These are phyloP conservation scores for Phylloscopus trochiloides DNA, from an alignment of 2,113 vertebrate species.

Conservation along the genomic window DNA sequence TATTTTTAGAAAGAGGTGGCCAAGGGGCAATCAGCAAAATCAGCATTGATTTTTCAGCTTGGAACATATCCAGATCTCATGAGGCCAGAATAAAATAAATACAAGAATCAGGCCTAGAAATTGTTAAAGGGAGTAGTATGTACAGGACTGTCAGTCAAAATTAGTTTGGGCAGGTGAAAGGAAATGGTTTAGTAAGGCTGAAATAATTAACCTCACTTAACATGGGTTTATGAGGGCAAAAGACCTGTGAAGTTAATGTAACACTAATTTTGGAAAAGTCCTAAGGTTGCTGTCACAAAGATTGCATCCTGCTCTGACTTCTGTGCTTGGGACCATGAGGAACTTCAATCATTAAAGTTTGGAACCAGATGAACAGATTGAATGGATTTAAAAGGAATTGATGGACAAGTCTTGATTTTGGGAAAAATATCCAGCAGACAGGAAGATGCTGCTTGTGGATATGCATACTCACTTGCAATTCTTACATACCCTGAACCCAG, in stretches of 20 bases:
- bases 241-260: background rate
- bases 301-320: background rate
- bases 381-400: background rate
- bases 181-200: background rate
- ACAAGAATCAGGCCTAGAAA: background rate
- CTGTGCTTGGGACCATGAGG: background rate
- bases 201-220: constrained; percentile 34
- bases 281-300: background rate
- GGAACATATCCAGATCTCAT: background rate
- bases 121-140: background rate
- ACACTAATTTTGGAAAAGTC: background rate
- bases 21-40: constrained; percentile 11
- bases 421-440: background rate
- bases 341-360: background rate
- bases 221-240: background rate
- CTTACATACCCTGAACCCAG: background rate
- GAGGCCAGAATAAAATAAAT: background rate
- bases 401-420: background rate
- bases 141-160: background rate
- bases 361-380: background rate
- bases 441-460: background rate
- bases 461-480: background rate
- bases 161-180: background rate
- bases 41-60: constrained; percentile 42
- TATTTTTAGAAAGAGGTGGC: constrained; percentile 16